Conservation (phyloP, 2,113 vertebrate species). For the Periophthalmodon schlosseri region DNA sequence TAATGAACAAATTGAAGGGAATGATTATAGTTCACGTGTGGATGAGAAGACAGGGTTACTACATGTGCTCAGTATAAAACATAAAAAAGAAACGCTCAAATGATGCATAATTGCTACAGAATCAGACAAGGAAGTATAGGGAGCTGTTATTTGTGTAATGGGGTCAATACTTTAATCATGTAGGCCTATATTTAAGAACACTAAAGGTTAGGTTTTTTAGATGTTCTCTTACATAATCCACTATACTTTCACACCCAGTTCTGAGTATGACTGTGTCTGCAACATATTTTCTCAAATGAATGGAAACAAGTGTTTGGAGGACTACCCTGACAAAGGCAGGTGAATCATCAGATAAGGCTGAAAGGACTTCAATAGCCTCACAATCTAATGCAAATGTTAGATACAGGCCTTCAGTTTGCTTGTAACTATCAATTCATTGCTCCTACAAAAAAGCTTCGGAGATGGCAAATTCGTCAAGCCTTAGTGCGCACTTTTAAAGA, state of each 20-base stretch:
- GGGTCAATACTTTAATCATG: neutral
- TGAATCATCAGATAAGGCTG: neutral
- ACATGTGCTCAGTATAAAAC: neutral
- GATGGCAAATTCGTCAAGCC: neutral
- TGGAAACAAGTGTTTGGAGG: conserved; percentile 15
- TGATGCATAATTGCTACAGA: neutral
- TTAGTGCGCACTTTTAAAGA: neutral
- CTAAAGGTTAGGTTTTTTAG: neutral
- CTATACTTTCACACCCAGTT: conserved; percentile 20
- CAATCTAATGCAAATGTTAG: neutral
- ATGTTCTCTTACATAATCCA: conserved; percentile 12
- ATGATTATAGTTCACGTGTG: conserved; percentile 33
- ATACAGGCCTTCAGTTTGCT: too few species aligned
- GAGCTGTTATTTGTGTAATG: neutral
- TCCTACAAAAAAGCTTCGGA: neutral
- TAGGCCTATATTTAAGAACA: too few species aligned
- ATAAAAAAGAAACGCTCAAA: neutral
- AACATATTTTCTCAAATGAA: conserved; percentile 45
- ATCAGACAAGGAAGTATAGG: too few species aligned
- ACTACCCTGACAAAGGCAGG: neutral
- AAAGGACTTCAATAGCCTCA: neutral
- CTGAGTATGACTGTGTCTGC: conserved; percentile 28
- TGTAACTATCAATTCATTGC: neutral
- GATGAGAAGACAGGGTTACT: neutral
- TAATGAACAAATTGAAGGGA: conserved; percentile 27